Evolutionary conservation across 2,888 invertebrate genomes (phyloP).

Genomic region (Boloria selene): DNA sequence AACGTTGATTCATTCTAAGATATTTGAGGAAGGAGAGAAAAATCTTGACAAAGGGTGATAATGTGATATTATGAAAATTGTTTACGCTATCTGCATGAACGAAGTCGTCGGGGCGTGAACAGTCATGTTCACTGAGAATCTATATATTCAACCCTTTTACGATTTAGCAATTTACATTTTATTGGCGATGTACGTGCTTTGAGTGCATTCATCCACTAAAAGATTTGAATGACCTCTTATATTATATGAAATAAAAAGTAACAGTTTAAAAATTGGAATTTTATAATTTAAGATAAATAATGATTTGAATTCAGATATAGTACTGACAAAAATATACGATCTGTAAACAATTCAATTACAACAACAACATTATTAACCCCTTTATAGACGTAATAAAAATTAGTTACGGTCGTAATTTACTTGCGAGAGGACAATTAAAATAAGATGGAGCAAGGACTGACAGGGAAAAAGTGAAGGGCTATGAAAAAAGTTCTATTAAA

Average conservation of each 20-base stretch:
- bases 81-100: conserved; percentile 49
- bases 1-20: too few relatives aligned
- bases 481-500: conserved; percentile 72
- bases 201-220: conserved; percentile 65
- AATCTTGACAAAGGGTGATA: conserved; percentile 48
- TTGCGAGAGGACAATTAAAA: conserved; percentile 61
- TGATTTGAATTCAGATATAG: too few relatives aligned
- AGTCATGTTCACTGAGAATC: conserved; percentile 73
- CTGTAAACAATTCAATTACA: conserved; percentile 5
- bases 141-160: conserved; percentile 79
- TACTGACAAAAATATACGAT: not conserved
- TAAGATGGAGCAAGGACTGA: conserved; percentile 64
- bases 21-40: conserved; percentile 48
- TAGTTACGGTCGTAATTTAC: conserved; percentile 19
- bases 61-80: conserved; percentile 69
- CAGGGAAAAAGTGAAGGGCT: conserved; percentile 68
- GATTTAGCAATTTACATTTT: conserved; percentile 75
- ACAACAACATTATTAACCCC: conserved; percentile 10
- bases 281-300: too few relatives aligned
- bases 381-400: conserved; percentile 7
- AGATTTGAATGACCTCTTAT: conserved; percentile 61
- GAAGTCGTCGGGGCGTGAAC: conserved; percentile 41
- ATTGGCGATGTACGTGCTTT: conserved; percentile 53
- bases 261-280: too few relatives aligned
- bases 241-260: not conserved